Base-by-base conservation (phyloP, 2,888 invertebrate genomes). In the Epinotia ramella region DNA sequence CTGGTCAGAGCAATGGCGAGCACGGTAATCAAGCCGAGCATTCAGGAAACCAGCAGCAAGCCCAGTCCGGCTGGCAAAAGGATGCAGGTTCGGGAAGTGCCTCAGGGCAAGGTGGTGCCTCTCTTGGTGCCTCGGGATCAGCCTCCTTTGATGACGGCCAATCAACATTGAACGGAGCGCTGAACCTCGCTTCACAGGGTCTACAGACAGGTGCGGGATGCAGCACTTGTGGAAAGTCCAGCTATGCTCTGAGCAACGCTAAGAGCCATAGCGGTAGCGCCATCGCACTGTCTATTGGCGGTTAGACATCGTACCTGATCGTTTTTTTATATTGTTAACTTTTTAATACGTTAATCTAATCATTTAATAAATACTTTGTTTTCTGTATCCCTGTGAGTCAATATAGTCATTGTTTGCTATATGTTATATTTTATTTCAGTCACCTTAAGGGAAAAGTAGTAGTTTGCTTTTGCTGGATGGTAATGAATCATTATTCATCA, bases 191-290 rank as follows among this genome's bases (percentile, higher is more conserved):
- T 9, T 83, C 86, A 2, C 89, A 92, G 77, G 91, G 92, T 1
- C 78, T 91, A 3, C 85, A 90, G 57, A 80, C 88, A 1, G 80
- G 87, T 16, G 76, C 82, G 6, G 88, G 86, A 5, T 93, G 93
- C 78, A 88, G 85, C 49, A 88, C 91, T 33, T 94, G 94, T 49
- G 87, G 89, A 13, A 92, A 90, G 77, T 87, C 88, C 76, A 87
- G 84, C 78, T 92, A 89, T 59, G 93, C 94, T 11, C 82, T 91
- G 12, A 94, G 94, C 77, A 94, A 94, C 57, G 94, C 94, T n/a
- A 91, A 88, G 80, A 93, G 92, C 77, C 82, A 86, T 68, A 87
- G 82, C 46, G 94, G 94, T 16, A 85, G 87, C 11, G 94, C 94
- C 0, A 82, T 94, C 0, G 91, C 94, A n/a, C 73, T 94, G 1